Base-by-base conservation (phyloP, 1,140 invertebrate species). In the Tachypleus tridentatus region DNA sequence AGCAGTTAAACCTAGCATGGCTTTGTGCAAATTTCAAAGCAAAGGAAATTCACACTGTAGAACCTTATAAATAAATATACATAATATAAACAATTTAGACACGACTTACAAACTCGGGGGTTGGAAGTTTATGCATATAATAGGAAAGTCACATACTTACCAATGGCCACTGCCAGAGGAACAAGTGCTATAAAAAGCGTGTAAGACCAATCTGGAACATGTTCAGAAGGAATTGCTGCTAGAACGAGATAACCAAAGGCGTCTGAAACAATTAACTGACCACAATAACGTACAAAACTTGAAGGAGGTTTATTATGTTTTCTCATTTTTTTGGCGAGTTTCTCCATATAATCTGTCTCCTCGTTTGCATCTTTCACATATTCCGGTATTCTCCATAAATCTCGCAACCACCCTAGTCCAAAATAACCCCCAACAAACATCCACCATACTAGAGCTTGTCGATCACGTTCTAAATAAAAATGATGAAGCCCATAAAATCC, bases 391-490 rank as follows among this genome's bases (percentile, higher is more conserved):
- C 84, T 82, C 70, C 89, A 92, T 3, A 94, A 73, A 74, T 98
- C 94, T 29, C 86, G 79, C 0, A 96, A 69, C 87, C 91, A 95
- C 4, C 92, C 93, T 7, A 89, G 72, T 4, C 90, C 89, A 71
- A 87, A 80, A 72, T 90, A 91, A 4, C 92, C 93, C 10, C 91
- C 93, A 7, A 91, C 77, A 3, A 89, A 90, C 59, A 84, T 85
- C 81, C 87, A 88, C 83, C 88, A 93, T 0, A 94, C 78, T 73
- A 97, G 89, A 0, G 88, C 93, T 72, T 98, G 93, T n/a, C 84
- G 81, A 75, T 96, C 91, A 63, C 93, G 78, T 58, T 84, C 82
- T 57, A 97, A 78, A 75, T 97, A 97, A 72, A 96, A 83, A 75
- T 96, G 91, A 78, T 98, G 94, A 3, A 91, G 76, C 1, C 93